A percentile compares a stretch with the other conserved stretches of the same genome.
phyloP scores from a whole-genome alignment of 2,797 vertebrate genomes.

The Antrozous pallidus region DNA sequence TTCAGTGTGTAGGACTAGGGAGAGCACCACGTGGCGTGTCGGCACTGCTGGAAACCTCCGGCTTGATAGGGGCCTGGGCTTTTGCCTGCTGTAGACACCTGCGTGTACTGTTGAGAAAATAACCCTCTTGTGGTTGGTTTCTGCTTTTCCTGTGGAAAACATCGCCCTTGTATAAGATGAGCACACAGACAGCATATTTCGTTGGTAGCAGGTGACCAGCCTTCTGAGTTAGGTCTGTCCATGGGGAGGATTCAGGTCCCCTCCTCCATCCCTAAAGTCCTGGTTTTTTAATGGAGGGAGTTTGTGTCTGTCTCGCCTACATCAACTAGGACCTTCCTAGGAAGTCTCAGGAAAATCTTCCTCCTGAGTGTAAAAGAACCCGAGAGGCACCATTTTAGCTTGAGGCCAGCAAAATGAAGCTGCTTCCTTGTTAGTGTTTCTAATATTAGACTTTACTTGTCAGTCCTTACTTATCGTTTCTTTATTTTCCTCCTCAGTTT shows the following conservation, averaged over 20 bases:
- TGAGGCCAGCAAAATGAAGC: background rate
- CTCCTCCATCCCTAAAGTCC: background rate
- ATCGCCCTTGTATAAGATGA: background rate
- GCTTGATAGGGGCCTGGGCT: background rate
- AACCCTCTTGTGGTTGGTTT: background rate
- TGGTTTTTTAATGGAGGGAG: background rate
- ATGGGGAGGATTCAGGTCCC: background rate
- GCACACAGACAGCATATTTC: background rate
- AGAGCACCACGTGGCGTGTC: fast-evolving
- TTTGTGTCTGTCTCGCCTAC: background rate
- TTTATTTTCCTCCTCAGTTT: slow-evolving; percentile 9
- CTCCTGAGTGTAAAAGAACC: background rate
- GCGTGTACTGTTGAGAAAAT: background rate
- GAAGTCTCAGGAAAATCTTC: background rate
- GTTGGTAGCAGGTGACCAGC: background rate
- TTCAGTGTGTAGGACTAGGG: background rate
- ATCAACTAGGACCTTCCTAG: background rate
- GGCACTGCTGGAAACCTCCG: background rate
- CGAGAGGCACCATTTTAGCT: background rate
- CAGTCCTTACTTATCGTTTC: background rate
- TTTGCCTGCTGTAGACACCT: background rate
- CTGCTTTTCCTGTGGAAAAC: slow-evolving; percentile 2
- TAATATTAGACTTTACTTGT: background rate
- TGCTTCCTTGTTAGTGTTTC: background rate
- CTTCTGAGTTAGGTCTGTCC: background rate